Percentiles rank a stretch among this genome's conserved stretches.
Evolutionary conservation across 2,113 vertebrate genomes (phyloP).

Genomic region (Cinclus cinclus): DNA sequence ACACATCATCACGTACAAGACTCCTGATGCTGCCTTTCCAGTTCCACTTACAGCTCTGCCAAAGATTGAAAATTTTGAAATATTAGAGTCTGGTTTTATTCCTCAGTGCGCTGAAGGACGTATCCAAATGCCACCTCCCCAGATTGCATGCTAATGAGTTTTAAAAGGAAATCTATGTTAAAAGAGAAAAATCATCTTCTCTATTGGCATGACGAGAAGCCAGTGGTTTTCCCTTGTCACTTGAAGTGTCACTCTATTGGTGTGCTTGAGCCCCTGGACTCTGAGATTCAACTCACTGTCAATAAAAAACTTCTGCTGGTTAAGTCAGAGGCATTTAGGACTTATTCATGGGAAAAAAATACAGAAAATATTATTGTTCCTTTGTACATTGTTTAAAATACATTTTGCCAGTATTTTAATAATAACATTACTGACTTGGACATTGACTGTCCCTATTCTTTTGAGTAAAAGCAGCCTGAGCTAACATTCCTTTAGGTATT

Average conservation of each 20-base stretch:
- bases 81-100: neutral
- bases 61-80: neutral
- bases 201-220: neutral
- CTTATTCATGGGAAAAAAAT: neutral
- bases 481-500: neutral
- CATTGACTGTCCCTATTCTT: neutral
- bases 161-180: neutral
- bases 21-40: neutral
- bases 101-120: accelerated
- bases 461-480: neutral
- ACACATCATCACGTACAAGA: neutral
- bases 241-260: neutral
- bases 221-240: neutral
- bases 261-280: neutral
- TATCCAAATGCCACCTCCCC: neutral
- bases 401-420: neutral
- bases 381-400: neutral
- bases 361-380: neutral
- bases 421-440: neutral
- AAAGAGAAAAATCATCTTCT: neutral
- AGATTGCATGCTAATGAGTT: neutral
- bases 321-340: neutral
- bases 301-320: neutral
- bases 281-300: neutral
- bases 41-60: neutral